Base-by-base conservation (phyloP, 2,113 vertebrate genomes). In the Saguinus imperator region DNA sequence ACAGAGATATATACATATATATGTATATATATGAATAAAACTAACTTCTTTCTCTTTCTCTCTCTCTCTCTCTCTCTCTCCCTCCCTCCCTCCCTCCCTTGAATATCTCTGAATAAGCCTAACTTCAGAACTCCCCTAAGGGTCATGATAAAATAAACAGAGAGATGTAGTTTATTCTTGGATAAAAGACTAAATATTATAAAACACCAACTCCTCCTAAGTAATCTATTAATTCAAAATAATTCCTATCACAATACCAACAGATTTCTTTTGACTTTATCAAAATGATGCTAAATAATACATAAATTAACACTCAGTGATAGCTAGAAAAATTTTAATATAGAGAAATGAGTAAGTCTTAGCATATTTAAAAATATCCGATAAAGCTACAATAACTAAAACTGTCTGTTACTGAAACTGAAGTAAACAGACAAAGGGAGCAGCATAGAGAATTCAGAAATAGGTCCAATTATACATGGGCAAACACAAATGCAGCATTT, bases 241-340 rank as follows among this genome's bases (percentile, higher is more conserved):
- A 76, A 57, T 82, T 50, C n/a, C 32, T 76, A 86, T 57, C 14
- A 64, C 77, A 82, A 70, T 70, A 61, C 2, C 76, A 92, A 72
- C 17, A 68, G 70, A 23, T 35, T 83, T 94, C 57, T 91, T 17
- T 27, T 13, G 70, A 50, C 68, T 45, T 45, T 82, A 40, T 82
- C 40, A 45, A 97, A 87, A 91, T 91, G 61, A 43, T 35, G 17
- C 32, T 43, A 37, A 84, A 66, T 91, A 70, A 43, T 55, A 40
- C 43, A 66, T 55, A 83, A 58, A 68, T 76, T 84, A 75, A 81
- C n/a, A 85, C 20, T 81, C 23, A 52, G 66, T 10, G 32, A 72
- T 70, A 88, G 35, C 48, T 94, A 40, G 57, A 77, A 89, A 92
- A 94, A 81, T 85, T 94, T 55, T 96, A 45, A 85, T 90, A 94